A percentile compares a stretch with the other conserved stretches of the same genome.
These are phyloP conservation scores for Microcebus jonahi DNA, from an alignment of 2,113 vertebrate genomes.

Conservation along the genomic window DNA sequence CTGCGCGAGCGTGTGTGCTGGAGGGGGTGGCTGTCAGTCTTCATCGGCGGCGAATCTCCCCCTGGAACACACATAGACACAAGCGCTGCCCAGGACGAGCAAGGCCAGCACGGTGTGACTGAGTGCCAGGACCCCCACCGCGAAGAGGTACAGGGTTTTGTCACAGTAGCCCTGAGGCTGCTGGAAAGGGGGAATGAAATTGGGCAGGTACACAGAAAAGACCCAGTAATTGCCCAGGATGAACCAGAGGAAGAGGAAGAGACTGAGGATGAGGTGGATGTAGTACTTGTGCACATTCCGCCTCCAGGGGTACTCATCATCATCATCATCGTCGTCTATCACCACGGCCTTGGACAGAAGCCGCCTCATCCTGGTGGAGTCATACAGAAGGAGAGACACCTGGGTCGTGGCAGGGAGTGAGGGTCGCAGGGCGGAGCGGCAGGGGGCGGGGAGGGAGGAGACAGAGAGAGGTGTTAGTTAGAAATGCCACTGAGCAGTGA, in stretches of 20 bases:
- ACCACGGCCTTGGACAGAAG: constrained; percentile 86
- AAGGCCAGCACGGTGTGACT: constrained; percentile 78
- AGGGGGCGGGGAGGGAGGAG: too few relatives aligned
- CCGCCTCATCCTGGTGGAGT: constrained; percentile 83
- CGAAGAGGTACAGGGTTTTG: constrained; percentile 84
- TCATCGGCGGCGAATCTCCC: constrained; percentile 70
- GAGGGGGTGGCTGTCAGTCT: constrained; percentile 61
- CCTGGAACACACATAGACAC: constrained; percentile 78
- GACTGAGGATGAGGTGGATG: constrained; percentile 82
- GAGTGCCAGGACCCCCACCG: constrained; percentile 80
- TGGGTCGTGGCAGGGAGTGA: background rate
- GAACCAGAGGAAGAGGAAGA: constrained; percentile 86
- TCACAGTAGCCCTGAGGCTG: constrained; percentile 85
- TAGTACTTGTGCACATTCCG: constrained; percentile 84
- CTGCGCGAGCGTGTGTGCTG: accelerated
- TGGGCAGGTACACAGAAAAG: constrained; percentile 83
- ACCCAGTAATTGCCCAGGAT: constrained; percentile 86
- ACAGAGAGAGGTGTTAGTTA: background rate
- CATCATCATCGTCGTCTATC: constrained; percentile 81
- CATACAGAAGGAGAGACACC: constrained; percentile 83
- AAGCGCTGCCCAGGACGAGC: constrained; percentile 78
- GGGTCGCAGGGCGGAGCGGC: background rate
- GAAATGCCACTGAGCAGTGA: background rate
- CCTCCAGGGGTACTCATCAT: constrained; percentile 84
- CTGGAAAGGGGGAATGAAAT: constrained; percentile 85